A percentile compares a stretch with the other conserved stretches of the same genome.
Conservation (phyloP, 2,888 invertebrate genomes). For the Odontocerum albicorne region DNA sequence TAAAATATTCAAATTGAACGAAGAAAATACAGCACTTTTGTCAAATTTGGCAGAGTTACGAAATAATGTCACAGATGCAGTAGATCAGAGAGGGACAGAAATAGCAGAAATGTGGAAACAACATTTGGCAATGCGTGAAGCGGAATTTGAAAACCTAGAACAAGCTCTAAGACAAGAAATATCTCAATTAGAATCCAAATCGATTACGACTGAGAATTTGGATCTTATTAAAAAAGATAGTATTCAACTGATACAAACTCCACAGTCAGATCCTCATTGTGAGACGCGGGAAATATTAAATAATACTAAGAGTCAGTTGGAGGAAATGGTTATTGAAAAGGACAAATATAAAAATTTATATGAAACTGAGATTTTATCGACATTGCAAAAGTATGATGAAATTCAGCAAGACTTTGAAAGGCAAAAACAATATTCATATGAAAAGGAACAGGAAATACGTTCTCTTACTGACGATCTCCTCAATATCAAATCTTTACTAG, state of each 20-base stretch:
- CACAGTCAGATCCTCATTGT: slow-evolving; percentile 39
- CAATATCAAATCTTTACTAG: slow-evolving; percentile 1
- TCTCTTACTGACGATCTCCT: slow-evolving; percentile 5
- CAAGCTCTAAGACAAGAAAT: slow-evolving; percentile 56
- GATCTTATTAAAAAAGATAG: not conserved
- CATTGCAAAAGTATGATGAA: slow-evolving; percentile 19
- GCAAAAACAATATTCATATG: not conserved
- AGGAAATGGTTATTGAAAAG: slow-evolving; percentile 18
- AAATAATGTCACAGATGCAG: slow-evolving; percentile 53
- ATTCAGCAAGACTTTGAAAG: slow-evolving; percentile 11
- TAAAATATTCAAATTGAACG: slow-evolving; percentile 48
- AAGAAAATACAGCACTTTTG: slow-evolving; percentile 51
- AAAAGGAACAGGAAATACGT: slow-evolving; percentile 14
- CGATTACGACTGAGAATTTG: too few species aligned
- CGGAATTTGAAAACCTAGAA: slow-evolving; percentile 60
- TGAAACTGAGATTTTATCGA: slow-evolving; percentile 16
- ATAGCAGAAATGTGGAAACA: slow-evolving; percentile 72
- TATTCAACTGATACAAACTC: slow-evolving; percentile 1
- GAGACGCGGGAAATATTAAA: too few species aligned
- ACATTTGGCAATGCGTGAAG: slow-evolving; percentile 65
- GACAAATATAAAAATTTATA: slow-evolving; percentile 21
- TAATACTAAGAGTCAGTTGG: slow-evolving; percentile 14
- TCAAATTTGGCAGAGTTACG: slow-evolving; percentile 53
- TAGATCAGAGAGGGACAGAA: slow-evolving; percentile 68
- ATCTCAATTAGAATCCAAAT: slow-evolving; percentile 47